Evolutionary conservation across 2,113 vertebrate genomes (phyloP).

Genomic region (Odontesthes bonariensis): DNA sequence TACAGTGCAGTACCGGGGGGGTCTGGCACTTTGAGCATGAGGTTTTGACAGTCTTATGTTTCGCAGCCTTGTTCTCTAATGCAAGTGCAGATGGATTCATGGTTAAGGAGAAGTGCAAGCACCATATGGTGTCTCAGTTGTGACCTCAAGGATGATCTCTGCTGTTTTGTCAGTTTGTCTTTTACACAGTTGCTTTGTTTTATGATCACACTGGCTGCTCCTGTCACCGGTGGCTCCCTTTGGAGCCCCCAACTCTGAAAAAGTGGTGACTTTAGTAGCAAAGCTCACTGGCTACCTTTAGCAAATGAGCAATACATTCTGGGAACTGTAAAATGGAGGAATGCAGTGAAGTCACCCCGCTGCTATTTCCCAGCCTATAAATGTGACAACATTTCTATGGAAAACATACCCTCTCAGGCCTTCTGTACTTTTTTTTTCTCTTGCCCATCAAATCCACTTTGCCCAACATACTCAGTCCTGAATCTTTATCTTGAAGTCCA

Average conservation of each 20-base stretch:
- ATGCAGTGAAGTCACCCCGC: slow-evolving; percentile 77
- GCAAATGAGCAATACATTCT: slow-evolving; percentile 52
- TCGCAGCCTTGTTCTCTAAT: slow-evolving; percentile 10
- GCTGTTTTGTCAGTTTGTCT: slow-evolving; percentile 32
- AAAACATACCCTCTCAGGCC: slow-evolving; percentile 69
- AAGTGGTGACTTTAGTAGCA: slow-evolving; percentile 58
- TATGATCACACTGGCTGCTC: slow-evolving; percentile 48
- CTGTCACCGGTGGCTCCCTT: slow-evolving; percentile 41
- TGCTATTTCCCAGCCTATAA: slow-evolving; percentile 81
- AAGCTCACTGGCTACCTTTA: slow-evolving; percentile 55
- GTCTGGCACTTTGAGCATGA: slow-evolving; percentile 46
- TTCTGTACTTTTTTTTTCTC: slow-evolving; percentile 10
- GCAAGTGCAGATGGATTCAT: slow-evolving; percentile 46
- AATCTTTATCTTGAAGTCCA: slow-evolving; percentile 48
- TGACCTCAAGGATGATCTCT: slow-evolving; percentile 29
- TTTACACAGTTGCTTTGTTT: slow-evolving; percentile 42
- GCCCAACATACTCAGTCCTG: slow-evolving; percentile 12
- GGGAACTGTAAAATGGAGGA: slow-evolving; percentile 74
- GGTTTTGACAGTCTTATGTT: slow-evolving; percentile 36
- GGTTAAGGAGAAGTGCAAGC: slow-evolving; percentile 5
- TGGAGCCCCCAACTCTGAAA: slow-evolving; percentile 22
- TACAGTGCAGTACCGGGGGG: slow-evolving; percentile 34
- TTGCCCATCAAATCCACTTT: slow-evolving; percentile 56
- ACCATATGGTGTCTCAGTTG: slow-evolving; percentile 11
- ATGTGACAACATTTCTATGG: slow-evolving; percentile 78